phyloP scores from a whole-genome alignment of 2,113 vertebrate genomes.

The Ivindomyrus marchei region DNA sequence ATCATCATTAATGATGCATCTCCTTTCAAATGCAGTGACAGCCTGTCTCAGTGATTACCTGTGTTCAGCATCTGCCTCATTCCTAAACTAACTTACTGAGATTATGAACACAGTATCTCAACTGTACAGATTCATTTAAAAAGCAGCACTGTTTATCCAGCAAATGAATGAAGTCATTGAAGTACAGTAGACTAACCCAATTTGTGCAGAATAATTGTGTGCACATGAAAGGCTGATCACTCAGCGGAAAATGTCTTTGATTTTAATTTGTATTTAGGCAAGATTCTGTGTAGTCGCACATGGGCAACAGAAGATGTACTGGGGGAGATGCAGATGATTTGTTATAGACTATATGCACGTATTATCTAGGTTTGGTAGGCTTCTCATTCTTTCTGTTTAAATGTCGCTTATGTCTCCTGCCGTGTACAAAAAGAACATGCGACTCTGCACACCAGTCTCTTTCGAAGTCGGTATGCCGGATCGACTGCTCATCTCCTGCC shows the following conservation, averaged over 20 bases:
- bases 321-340: neutral
- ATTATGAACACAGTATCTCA: neutral
- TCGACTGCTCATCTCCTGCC: neutral
- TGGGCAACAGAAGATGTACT: neutral
- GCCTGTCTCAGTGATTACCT: neutral
- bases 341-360: neutral
- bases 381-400: neutral
- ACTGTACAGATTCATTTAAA: neutral
- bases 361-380: neutral
- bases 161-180: neutral
- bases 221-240: neutral
- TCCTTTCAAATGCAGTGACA: neutral
- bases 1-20: neutral
- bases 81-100: neutral
- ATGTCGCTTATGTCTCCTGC: neutral
- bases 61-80: neutral
- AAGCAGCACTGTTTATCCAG: neutral
- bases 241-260: neutral
- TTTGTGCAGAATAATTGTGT: neutral
- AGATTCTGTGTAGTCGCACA: neutral
- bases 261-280: conserved; percentile 1
- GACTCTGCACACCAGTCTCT: neutral
- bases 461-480: neutral
- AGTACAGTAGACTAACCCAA: neutral
- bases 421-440: neutral